Evolutionary conservation across 2,797 vertebrate species (phyloP).

Genomic region (Acanthis flammea): DNA sequence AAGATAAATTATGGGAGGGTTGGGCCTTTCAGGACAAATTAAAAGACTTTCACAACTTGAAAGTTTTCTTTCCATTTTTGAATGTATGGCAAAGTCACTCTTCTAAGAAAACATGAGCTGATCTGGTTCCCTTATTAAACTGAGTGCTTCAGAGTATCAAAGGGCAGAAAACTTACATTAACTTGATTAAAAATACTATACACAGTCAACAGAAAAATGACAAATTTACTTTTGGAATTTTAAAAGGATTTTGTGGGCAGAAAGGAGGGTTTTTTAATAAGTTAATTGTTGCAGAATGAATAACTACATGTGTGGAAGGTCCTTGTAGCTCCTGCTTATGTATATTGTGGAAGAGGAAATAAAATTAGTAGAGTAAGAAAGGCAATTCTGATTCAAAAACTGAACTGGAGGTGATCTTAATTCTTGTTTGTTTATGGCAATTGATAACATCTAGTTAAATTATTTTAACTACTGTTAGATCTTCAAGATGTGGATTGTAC

Average conservation of each 20-base stretch:
- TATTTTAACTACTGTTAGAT: not conserved
- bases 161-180: conserved; percentile 39
- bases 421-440: not conserved
- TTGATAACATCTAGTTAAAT: not conserved
- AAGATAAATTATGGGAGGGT: not conserved
- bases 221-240: not conserved
- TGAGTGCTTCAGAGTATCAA: not conserved
- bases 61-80: not conserved
- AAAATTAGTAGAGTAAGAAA: not conserved
- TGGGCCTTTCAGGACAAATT: not conserved
- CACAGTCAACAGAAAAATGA: not conserved
- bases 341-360: not conserved
- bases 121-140: not conserved
- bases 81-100: not conserved
- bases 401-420: not conserved
- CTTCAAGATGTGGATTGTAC: not conserved
- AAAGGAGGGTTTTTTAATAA: not conserved
- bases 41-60: not conserved
- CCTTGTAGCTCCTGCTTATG: not conserved
- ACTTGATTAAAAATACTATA: conserved; percentile 30
- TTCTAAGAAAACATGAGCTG: not conserved
- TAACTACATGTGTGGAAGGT: not conserved
- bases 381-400: not conserved
- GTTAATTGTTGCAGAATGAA: not conserved
- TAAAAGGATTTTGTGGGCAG: not conserved